These are phyloP conservation scores for Ctenochaetus hawaiiensis DNA, from an alignment of 2,797 vertebrate genomes.

Conservation along the genomic window DNA sequence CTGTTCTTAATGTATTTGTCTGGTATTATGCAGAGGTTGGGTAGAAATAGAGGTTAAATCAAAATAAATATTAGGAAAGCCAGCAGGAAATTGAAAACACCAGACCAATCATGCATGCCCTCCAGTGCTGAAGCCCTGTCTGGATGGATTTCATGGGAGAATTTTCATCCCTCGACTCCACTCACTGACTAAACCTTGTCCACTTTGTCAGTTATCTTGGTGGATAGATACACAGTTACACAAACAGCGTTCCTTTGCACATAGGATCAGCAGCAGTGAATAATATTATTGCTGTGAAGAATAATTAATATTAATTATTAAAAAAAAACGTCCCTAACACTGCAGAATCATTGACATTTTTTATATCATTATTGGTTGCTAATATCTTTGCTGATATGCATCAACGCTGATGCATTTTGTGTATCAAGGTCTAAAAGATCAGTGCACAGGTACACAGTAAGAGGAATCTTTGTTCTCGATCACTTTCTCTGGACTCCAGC, in stretches of 20 bases:
- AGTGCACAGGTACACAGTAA: constrained; percentile 21
- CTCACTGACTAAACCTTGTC: not conserved
- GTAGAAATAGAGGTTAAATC: constrained; percentile 56
- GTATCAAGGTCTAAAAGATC: constrained; percentile 22
- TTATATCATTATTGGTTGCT: not conserved
- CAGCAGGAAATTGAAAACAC: constrained; percentile 71
- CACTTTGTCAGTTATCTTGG: constrained; percentile 1
- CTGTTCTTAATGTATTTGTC: constrained; percentile 33
- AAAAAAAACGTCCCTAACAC: too few species aligned
- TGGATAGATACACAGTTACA: not conserved
- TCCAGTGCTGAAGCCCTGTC: constrained; percentile 22
- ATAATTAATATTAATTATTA: not conserved
- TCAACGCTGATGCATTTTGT: not conserved
- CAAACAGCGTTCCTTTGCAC: not conserved
- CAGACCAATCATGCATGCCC: constrained; percentile 30
- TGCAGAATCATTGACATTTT: not conserved
- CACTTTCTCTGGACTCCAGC: too few species aligned
- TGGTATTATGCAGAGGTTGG: constrained; percentile 56
- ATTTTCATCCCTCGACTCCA: constrained; percentile 12
- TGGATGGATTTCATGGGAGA: constrained; percentile 42
- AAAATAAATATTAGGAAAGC: constrained; percentile 58
- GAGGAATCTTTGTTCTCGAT: not conserved
- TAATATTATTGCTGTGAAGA: too few species aligned
- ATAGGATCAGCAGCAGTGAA: not conserved
- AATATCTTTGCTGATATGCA: not conserved